Evolutionary conservation across 2,113 vertebrate genomes (phyloP), one percentile per base, ranked within the genome.

Genomic region (Hippopotamus amphibius): DNA sequence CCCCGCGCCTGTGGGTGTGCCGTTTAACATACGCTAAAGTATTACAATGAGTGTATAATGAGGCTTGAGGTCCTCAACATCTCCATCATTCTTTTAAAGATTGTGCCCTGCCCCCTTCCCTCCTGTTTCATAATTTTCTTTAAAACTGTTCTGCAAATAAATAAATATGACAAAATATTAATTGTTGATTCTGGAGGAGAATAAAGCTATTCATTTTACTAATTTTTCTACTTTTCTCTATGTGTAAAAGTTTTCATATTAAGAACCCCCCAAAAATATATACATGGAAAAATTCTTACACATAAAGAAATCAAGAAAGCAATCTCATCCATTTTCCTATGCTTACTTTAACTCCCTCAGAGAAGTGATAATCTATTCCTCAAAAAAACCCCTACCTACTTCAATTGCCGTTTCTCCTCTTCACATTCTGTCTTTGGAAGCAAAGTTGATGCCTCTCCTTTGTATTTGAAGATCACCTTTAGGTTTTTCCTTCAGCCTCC

Each of bases 341-440:
- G 30, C 63, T 21, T 85, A 68, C 46, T 85, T 50, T 63, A 83
- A 46, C 59, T 83, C 16, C 59, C 33, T 53, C 46, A 37, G 33
- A 37, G 83, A 85, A 53, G 14, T 68, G 83, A 68, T 46, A 85
- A 85, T 53, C 43, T 28, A 6, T 66, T 66, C 63, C 30, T 66
- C 30, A 50, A 84, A 84, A 84, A 84, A 43, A 84, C 66, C 19
- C 28, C 30, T 68, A 68, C 46, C 13, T 85, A 66, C 33, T 85
- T 85, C 46, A 50, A 53, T 68, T 37, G n/a, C 46, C 33, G 26
- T 53, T n/a, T 53, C 46, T 68, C 83, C 13, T 5, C 46, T 68
- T 50, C 83, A 84, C 82, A n/a, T 68, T 85, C 41, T 66, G 82
- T 85, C 63, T 85, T 85, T 68, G 57, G 46, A 68, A 85, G 66